Base-by-base conservation (phyloP, 2,888 invertebrate genomes). In the Drosophila neonasuta region DNA sequence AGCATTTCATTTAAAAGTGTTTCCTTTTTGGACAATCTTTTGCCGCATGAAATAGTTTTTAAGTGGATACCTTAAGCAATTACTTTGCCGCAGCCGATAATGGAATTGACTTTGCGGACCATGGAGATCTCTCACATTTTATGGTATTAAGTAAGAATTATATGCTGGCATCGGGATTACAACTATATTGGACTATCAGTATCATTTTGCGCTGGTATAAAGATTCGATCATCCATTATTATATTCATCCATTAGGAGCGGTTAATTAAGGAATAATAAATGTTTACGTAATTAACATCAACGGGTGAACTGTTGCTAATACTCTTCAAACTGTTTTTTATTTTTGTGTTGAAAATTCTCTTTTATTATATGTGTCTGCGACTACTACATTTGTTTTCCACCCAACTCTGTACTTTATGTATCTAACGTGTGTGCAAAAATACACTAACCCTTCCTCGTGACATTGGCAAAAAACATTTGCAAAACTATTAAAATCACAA, bases 321-420 rank as follows among this genome's bases (percentile, higher is more conserved):
- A 29, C 60, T 46, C 39, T 42, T 49, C 61, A 58, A 42, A 29
- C 55, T 57, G 48, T 58, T 36, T 51, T 46, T 29, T 55, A 5
- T 58, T 73, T 64, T 49, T 82, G 65, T 69, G 59, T 67, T 58
- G 67, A 57, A 58, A 73, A 70, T 75, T 70, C 30, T 81, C 58
- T 86, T 71, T 68, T 81, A 64, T 86, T 80, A 68, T 84, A 85
- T 87, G 79, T 85, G 41, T 75, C 54, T 78, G 65, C 65, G 75
- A 74, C 75, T 65, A 78, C 74, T 20, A 46, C 46, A 67, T 62
- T 77, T 74, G 67, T 63, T 73, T 66, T 58, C 60, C 55, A 66
- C 68, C 74, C 59, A 55, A 49, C 46, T 71, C 58, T 67, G 62
- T 59, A 49, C 42, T 71, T 60, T 67, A 61, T 80, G 71, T 80